A percentile compares a stretch with the other conserved stretches of the same genome.
These are phyloP conservation scores for Aricia agestis DNA, from an alignment of 1,140 invertebrate species.

Conservation along the genomic window DNA sequence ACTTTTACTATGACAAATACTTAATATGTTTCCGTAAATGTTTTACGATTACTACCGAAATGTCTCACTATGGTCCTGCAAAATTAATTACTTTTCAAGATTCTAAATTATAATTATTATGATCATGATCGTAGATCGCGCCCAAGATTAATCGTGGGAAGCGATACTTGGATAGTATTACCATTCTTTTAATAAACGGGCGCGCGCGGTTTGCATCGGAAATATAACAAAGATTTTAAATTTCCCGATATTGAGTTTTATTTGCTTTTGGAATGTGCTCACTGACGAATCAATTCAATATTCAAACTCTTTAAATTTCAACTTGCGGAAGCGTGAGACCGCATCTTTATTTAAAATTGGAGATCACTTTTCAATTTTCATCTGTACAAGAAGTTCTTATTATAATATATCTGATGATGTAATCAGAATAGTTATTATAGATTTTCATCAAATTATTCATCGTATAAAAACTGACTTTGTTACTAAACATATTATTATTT, in stretches of 20 bases:
- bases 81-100: no score
- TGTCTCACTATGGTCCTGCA: no score
- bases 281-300: conserved; percentile 3
- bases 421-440: no score
- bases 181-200: background rate
- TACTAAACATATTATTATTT: no score
- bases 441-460: no score
- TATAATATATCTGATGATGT: no score
- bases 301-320: conserved; percentile 11
- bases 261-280: background rate
- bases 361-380: background rate
- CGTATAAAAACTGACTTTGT: no score
- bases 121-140: background rate
- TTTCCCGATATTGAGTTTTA: conserved; percentile 8
- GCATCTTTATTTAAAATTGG: background rate
- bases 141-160: background rate
- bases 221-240: conserved; percentile 4
- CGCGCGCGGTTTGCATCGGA: background rate
- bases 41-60: no score
- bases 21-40: no score
- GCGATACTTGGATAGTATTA: background rate
- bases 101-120: background rate
- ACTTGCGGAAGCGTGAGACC: conserved; percentile 2
- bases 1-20: no score
- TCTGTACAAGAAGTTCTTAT: background rate